These are phyloP conservation scores for Cylindroiulus punctatus DNA, from an alignment of 2,888 invertebrate species.

Conservation along the genomic window DNA sequence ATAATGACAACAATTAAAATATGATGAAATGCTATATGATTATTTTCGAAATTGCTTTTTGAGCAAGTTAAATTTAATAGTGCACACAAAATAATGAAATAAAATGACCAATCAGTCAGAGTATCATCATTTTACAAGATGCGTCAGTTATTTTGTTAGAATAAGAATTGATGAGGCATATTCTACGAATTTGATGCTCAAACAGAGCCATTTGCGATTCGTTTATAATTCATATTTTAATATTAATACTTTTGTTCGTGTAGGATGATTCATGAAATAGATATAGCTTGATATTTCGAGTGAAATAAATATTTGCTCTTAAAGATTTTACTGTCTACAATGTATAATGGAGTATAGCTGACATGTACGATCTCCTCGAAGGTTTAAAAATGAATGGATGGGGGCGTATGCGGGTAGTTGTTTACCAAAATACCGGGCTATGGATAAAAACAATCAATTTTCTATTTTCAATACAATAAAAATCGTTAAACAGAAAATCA, in stretches of 20 bases:
- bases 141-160: not conserved
- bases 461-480: not conserved
- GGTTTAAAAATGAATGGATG: no score
- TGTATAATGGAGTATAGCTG: no score
- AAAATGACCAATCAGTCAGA: no score
- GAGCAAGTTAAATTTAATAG: not conserved
- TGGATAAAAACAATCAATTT: constrained; percentile 21
- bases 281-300: not conserved
- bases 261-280: not conserved
- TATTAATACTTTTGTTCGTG: not conserved
- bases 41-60: not conserved
- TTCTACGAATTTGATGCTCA: not conserved
- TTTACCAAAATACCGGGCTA: not conserved
- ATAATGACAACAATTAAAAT: not conserved
- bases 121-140: not conserved
- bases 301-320: not conserved
- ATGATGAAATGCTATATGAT: not conserved
- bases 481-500: not conserved
- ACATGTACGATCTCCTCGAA: no score
- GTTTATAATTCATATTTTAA: not conserved
- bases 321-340: no score
- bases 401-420: not conserved
- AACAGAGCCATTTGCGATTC: not conserved
- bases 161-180: not conserved
- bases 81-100: not conserved